A percentile compares a stretch with the other conserved stretches of the same genome.
phyloP scores from a whole-genome alignment of 2,113 vertebrate species.

The Pseudolaguvia tuberculata region DNA sequence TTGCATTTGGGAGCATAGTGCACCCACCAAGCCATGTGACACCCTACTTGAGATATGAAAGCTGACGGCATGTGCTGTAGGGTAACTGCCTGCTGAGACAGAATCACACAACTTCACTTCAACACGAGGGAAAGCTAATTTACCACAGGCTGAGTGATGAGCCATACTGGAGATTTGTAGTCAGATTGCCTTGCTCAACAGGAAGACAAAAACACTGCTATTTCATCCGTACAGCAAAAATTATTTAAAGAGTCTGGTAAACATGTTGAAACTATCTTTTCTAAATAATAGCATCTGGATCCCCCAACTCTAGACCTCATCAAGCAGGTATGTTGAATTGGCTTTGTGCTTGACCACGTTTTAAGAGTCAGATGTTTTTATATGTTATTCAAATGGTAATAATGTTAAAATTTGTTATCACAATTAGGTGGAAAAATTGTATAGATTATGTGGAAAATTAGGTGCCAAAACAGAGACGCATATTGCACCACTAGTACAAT shows the following conservation, averaged over 20 bases:
- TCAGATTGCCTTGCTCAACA: constrained; percentile 39
- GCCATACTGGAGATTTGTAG: constrained; percentile 28
- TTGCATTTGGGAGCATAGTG: constrained; percentile 10
- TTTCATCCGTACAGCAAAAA: constrained; percentile 34
- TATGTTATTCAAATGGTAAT: background rate
- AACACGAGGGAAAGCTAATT: constrained; percentile 68
- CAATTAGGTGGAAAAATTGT: too few relatives aligned
- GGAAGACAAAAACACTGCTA: constrained; percentile 38
- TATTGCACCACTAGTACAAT: background rate
- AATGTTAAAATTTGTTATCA: background rate
- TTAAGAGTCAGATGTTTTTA: background rate
- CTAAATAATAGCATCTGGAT: constrained; percentile 10
- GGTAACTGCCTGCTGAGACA: constrained; percentile 45
- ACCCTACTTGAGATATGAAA: constrained; percentile 55
- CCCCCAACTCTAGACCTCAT: background rate
- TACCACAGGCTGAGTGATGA: constrained; percentile 56
- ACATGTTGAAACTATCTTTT: constrained; percentile 27
- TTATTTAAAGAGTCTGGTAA: constrained; percentile 34
- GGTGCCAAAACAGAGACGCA: background rate
- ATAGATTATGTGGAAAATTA: too few relatives aligned
- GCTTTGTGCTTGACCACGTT: background rate
- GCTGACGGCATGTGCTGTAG: constrained; percentile 60
- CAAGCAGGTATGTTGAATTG: constrained; percentile 15
- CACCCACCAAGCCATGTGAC: constrained; percentile 51
- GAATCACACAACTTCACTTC: constrained; percentile 59